A percentile compares a stretch with the other conserved stretches of the same genome.
These are phyloP conservation scores for Caenorhabditis japonica DNA, from an alignment of 2,888 invertebrate genomes.

Conservation along the genomic window DNA sequence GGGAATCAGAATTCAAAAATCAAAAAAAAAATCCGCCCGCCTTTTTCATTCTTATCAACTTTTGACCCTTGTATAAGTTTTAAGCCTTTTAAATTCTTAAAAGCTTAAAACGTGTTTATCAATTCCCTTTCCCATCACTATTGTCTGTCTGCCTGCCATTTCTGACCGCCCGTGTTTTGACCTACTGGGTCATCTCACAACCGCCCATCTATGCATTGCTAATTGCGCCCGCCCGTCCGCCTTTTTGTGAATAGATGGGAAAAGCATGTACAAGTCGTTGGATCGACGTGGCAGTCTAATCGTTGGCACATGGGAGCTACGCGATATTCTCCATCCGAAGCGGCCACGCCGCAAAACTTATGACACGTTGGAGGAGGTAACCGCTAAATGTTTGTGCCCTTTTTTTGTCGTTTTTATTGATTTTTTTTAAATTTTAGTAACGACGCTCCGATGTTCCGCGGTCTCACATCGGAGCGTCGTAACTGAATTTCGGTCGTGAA, in stretches of 20 bases:
- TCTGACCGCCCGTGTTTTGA: slow-evolving; percentile 7
- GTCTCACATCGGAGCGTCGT: no score
- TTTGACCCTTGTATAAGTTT: no score
- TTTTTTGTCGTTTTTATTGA: no score
- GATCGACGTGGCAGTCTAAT: slow-evolving; percentile 54
- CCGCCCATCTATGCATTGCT: slow-evolving; percentile 24
- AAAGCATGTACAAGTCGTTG: slow-evolving; percentile 48
- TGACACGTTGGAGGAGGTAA: slow-evolving; percentile 44
- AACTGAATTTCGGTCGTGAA: no score
- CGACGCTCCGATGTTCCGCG: no score
- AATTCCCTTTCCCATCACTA: neutral
- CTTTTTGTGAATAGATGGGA: neutral
- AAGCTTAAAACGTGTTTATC: no score
- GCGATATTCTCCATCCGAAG: slow-evolving; percentile 40
- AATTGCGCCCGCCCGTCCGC: slow-evolving; percentile 11
- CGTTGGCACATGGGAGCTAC: slow-evolving; percentile 49
- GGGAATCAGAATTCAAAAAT: slow-evolving; percentile 29
- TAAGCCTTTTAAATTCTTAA: no score
- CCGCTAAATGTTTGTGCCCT: slow-evolving; percentile 1
- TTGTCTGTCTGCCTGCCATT: neutral
- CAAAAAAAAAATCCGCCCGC: slow-evolving; percentile 13
- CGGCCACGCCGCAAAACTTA: slow-evolving; percentile 26
- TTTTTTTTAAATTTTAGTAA: no score
- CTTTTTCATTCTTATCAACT: slow-evolving; percentile 18
- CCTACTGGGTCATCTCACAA: slow-evolving; percentile 21